Evolutionary conservation across 2,113 vertebrate species (phyloP), one percentile per base, ranked within the genome.

Genomic region (Bothrops jararaca): DNA sequence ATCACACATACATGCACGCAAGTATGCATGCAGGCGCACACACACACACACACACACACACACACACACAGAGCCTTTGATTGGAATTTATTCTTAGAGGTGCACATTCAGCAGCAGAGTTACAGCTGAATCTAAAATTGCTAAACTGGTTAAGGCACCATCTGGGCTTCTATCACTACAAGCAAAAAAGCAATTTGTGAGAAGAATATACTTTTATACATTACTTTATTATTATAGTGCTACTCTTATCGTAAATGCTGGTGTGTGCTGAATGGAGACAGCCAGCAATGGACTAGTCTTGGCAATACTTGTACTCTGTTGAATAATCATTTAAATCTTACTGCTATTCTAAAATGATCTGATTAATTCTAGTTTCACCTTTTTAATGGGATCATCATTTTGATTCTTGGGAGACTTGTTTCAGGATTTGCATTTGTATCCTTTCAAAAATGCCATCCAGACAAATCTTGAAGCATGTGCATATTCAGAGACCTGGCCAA

Each of bases 11-110:
- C 26, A 8, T 8, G 18, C 50, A 54, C 86, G n/a, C 86, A 88
- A 1, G 5, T 13, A n/a, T n/a, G 12, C 10, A n/a, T n/a, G 13
- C 4, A 1, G 3, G 3, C 0, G n/a, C 15, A 20, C 89, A 29
- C 1, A 64, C 64, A 6, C 48, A 29, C 29, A 52, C 34, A 52
- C 60, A 6, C 11, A 80, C 1, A 45, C n/a, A n/a, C n/a, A n/a
- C n/a, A n/a, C n/a, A n/a, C n/a, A n/a, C n/a, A n/a, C n/a, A n/a
- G n/a, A n/a, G 11, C 12, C 13, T 80, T 80, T 80, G 74, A 80
- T 42, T 80, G 74, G 74, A 42, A 80, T 34, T 80, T 80, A 80
- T 80, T 80, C 74, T 80, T 80, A 80, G 34, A 42, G 18, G 6
- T 53, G 15, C 42, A 10, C 13, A 80, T 23, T 80, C 52, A 74